Evolutionary conservation across 2,888 invertebrate species (phyloP).

Genomic region (Bimastos eiseni): DNA sequence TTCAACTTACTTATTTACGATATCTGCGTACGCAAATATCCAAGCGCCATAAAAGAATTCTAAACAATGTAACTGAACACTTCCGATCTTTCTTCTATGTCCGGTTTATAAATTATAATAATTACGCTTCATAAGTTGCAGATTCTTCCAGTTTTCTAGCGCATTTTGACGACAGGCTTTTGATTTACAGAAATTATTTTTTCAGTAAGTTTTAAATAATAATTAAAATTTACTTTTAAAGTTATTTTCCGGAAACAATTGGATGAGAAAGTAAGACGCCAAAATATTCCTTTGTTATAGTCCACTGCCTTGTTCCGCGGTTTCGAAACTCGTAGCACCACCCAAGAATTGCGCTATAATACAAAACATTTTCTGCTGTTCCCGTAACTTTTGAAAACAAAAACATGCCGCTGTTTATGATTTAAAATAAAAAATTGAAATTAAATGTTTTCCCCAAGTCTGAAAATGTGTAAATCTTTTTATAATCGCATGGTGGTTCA

Average conservation of each 20-base stretch:
- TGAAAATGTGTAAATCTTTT: neutral
- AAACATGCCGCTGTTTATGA: neutral
- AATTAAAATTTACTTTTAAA: neutral
- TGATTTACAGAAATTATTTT: neutral
- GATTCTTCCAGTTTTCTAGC: conserved; percentile 17
- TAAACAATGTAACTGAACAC: neutral
- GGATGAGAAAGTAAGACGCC: neutral
- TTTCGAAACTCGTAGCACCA: neutral
- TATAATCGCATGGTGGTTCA: neutral
- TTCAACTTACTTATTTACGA: neutral
- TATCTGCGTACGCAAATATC: neutral
- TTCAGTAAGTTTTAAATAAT: neutral
- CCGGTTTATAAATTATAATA: conserved; percentile 23
- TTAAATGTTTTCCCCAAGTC: neutral
- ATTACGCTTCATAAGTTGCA: conserved; percentile 19
- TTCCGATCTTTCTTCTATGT: conserved; percentile 13
- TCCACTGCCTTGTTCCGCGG: neutral
- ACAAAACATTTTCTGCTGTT: neutral
- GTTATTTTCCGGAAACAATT: neutral
- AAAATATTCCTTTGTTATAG: conserved; percentile 13
- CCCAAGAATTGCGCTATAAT: neutral
- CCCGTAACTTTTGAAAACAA: neutral
- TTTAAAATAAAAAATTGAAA: neutral
- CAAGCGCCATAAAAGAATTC: neutral
- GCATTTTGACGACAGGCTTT: conserved; percentile 9